Base-by-base conservation (phyloP, 2,797 vertebrate species). In the Synanceia verrucosa region DNA sequence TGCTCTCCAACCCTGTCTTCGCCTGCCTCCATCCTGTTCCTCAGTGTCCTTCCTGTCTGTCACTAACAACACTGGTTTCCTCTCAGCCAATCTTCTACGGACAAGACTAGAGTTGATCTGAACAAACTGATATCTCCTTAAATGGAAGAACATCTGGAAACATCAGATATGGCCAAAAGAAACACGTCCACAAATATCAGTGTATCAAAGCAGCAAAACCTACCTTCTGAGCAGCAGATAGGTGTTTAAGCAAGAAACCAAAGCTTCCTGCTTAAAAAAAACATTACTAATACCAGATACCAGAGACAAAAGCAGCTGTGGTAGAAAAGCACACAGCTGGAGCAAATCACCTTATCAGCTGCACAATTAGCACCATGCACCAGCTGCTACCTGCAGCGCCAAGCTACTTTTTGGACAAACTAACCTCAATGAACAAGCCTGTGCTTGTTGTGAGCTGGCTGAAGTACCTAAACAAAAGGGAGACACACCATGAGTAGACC, bases 1-100 rank as follows among this genome's bases (percentile, higher is more conserved):
- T 76, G 75, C 60, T 83, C 70, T 60, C 18, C 64, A 41, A 24
- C 75, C 58, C 61, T 65, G 13, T 37, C 34, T 41, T 41, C 9
- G 39, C 47, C 50, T 41, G 18, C 7, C 31, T 7, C 44, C 0
- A 2, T 52, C 33, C 5, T 53, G 44, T 69, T 65, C 53, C 53
- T 44, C 5, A 2, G 11, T 2, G 5, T 75, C 48, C 24, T 59
- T 50, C 31, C 29, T 37, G 29, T 69, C 61, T 24, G 59, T 86
- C 74, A 56, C 44, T 31, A 51, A 26, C 37, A 61, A 46, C 73
- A 76, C 52, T 61, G 52, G 52, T 70, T 78, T 67, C 36, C 58
- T 58, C 50, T 63, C 58, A 41, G 24, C 18, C 55, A 36, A 29
- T 73, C 70, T 65, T 18, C 53, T 29, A 52, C 73, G 39, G 70